Evolutionary conservation across 1,140 invertebrate species (phyloP), one percentile per base, ranked within the genome.

Genomic region (Drosophila willistoni): DNA sequence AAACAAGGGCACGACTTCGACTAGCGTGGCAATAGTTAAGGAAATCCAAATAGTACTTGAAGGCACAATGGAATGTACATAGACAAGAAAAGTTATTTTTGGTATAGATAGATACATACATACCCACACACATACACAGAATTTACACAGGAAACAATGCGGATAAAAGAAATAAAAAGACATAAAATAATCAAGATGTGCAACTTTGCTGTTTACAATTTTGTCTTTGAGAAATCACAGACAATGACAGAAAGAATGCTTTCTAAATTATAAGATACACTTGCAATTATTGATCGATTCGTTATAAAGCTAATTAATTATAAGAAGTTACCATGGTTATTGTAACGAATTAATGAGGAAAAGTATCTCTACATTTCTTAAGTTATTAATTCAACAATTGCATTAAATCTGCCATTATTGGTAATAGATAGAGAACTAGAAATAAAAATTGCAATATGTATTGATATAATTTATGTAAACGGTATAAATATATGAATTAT

Each of bases 41-140:
- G 44, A 51, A 51, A 51, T 9, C 44, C 44, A 51, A 51, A 51
- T 51, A 39, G 36, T 13, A 51, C 44, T 51, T 51, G 9, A 22
- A 51, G 17, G 17, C 17, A 51, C 17, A 51, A 51, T 51, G 44
- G 44, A 51, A 51, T 51, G 9, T 51, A 51, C 19, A 51, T 51
- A 51, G 17, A 51, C n/a, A 22, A 51, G 17, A 5, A 22, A 51
- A 51, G 17, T 22, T 51, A 51, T 51, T 51, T 51, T 51, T 51
- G 17, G 36, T 22, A 10, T 22, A 47, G 17, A 22, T 19, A 51
- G 14, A 51, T 10, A 51, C 44, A 51, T 12, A 51, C 6, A 29
- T 7, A 29, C 29, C 5, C 29, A 29, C 29, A 51, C 19, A 17
- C 44, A 51, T 2, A 51, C 17, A 51, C 7, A 10, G 12, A 51